Base-by-base conservation (phyloP, 2,888 invertebrate genomes). In the Lasioglossum leucozonium region DNA sequence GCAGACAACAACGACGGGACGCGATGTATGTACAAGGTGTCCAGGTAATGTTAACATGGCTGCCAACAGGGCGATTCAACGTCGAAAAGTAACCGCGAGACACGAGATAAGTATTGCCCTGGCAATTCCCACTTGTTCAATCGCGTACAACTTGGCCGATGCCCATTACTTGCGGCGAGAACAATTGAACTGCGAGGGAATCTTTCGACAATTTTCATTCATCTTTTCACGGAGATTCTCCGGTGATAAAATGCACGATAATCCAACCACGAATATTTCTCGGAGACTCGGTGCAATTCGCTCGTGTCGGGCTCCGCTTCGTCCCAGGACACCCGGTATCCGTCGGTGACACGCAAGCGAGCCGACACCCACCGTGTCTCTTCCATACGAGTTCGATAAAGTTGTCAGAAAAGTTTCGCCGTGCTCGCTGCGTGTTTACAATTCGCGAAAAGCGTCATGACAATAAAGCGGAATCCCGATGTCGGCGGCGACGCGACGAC, bases 331-430 rank as follows among this genome's bases (percentile, higher is more conserved):
- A 65, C 65, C 30, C 65, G 0, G 65, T 65, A 65, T 65, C 30
- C 18, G 8, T 30, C 8, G 34, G 34, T 65, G 65, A 34, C 65
- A 18, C 65, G 65, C 65, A 18, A n/a, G 18, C 30, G 18, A 3
- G 0, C 13, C 6, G 65, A 65, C 65, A 65, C 34, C 65, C 34
- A 65, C 65, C 65, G 30, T 34, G 65, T 34, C 65, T 65, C 65
- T 65, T 65, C 18, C 34, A 65, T 34, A 34, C 34, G 65, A 65
- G 34, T 65, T 65, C 65, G 65, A 65, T 65, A 65, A 65, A 65
- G 65, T 65, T 65, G 65, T 65, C 65, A 65, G 65, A 65, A 65
- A 65, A 34, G 65, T 51, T 34, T 65, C 65, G 65, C 65, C 18
- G 26, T 26, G 58, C 26, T 16, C 58, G 13, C 58, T 18, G 65